These are phyloP conservation scores for Serripes groenlandicus DNA, from an alignment of 2,888 invertebrate genomes.

Conservation along the genomic window DNA sequence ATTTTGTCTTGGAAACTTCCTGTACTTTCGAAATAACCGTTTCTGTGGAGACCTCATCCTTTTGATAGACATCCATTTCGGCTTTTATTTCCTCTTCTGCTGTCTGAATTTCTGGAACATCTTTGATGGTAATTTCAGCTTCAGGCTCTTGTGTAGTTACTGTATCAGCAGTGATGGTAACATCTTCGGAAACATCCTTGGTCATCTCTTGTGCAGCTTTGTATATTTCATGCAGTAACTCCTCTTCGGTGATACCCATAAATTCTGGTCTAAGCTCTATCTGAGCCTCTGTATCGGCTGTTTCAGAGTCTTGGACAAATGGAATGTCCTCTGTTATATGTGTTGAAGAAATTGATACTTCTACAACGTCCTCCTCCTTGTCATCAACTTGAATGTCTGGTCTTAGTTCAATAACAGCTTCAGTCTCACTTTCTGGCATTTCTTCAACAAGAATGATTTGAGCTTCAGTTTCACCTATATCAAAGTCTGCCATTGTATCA, in stretches of 20 bases:
- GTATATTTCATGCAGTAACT: constrained; percentile 25
- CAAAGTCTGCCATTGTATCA: constrained; percentile 5
- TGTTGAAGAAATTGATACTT: too few species aligned
- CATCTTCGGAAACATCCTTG: neutral
- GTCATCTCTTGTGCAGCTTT: neutral
- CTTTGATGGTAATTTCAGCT: neutral
- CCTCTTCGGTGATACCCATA: constrained; percentile 3
- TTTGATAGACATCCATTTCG: neutral
- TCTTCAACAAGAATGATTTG: neutral
- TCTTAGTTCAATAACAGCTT: constrained; percentile 76
- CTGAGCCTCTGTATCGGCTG: neutral
- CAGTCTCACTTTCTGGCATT: constrained; percentile 55
- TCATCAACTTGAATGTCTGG: too few species aligned
- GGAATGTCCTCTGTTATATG: too few species aligned
- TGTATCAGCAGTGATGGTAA: neutral
- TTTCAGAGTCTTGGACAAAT: too few species aligned
- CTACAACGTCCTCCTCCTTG: neutral
- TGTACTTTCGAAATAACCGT: constrained; percentile 13
- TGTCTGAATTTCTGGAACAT: neutral
- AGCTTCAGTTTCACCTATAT: constrained; percentile 37
- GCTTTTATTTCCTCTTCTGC: constrained; percentile 22
- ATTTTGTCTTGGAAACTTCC: constrained; percentile 27
- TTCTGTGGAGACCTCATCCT: neutral
- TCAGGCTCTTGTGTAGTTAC: neutral
- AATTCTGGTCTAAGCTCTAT: constrained; percentile 21